Conservation (phyloP, 2,888 invertebrate species). For the Agrochola circellaris region DNA sequence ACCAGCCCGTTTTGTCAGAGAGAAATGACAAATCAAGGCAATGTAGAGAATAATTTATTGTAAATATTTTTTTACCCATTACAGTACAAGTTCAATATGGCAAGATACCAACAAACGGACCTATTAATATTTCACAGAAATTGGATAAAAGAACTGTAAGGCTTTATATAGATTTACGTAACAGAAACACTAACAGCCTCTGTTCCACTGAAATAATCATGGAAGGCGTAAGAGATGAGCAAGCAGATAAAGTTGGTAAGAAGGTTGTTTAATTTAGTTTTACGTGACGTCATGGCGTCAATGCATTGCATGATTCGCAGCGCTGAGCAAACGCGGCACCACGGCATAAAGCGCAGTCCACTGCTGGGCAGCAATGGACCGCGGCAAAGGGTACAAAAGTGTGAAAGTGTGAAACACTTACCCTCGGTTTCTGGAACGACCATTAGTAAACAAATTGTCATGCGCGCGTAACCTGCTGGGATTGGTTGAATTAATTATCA, state of each 20-base stretch:
- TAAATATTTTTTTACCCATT: neutral
- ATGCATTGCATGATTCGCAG: neutral
- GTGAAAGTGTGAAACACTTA: too few species aligned
- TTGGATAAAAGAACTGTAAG: neutral
- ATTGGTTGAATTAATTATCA: neutral
- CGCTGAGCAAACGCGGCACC: neutral
- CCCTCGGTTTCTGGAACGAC: too few species aligned
- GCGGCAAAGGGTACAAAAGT: too few species aligned
- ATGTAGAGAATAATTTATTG: too few species aligned
- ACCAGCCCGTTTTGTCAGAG: too few species aligned
- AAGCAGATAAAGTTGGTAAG: neutral
- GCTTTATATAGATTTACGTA: neutral
- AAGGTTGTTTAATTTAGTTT: neutral
- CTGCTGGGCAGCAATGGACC: too few species aligned
- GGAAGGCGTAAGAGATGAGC: neutral
- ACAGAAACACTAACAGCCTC: rapidly evolving
- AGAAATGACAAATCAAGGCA: too few species aligned
- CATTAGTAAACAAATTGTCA: neutral
- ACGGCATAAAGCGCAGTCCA: neutral
- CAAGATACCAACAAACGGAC: neutral
- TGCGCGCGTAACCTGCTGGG: neutral
- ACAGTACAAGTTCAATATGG: neutral
- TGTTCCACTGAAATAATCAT: neutral
- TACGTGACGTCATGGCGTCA: neutral
- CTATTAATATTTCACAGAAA: neutral